Percentiles rank a stretch among this genome's conserved stretches.
Evolutionary conservation across 2,113 vertebrate genomes (phyloP).

Genomic region (Pholis gunnellus): DNA sequence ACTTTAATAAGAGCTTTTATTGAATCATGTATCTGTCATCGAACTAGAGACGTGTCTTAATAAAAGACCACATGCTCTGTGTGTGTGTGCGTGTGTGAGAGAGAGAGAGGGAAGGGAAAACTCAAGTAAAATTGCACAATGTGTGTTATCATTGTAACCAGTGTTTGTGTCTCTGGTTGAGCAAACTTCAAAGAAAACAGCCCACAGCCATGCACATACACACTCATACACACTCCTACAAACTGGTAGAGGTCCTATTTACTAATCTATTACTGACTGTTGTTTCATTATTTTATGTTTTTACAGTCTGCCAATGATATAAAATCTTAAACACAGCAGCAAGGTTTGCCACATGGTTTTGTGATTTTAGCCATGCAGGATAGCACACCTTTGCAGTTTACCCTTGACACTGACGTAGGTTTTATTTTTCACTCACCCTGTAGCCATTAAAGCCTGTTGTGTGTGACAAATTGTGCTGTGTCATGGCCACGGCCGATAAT

Average conservation of each 20-base stretch:
- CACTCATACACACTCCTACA: neutral
- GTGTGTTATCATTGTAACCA: neutral
- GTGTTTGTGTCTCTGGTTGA: conserved; percentile 4
- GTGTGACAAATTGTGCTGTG: conserved; percentile 64
- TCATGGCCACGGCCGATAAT: conserved; percentile 42
- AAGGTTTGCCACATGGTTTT: neutral
- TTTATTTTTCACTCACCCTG: conserved; percentile 28
- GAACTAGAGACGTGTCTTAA: conserved; percentile 42
- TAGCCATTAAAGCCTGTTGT: conserved; percentile 39
- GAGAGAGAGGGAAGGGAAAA: neutral
- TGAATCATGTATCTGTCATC: conserved; percentile 22
- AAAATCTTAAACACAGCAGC: neutral
- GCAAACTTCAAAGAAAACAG: conserved; percentile 14
- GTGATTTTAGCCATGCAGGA: neutral
- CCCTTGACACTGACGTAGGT: conserved; percentile 36
- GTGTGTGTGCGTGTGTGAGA: neutral
- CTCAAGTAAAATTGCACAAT: neutral
- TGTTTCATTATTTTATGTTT: neutral
- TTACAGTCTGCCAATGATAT: no score
- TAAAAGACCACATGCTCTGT: neutral
- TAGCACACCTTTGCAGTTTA: neutral
- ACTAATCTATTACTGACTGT: neutral
- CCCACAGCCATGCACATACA: neutral
- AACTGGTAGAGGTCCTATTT: neutral
- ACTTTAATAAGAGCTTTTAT: conserved; percentile 18